Evolutionary conservation across 2,797 vertebrate genomes (phyloP), one percentile per base, ranked within the genome.

Genomic region (Taenioides sp.): DNA sequence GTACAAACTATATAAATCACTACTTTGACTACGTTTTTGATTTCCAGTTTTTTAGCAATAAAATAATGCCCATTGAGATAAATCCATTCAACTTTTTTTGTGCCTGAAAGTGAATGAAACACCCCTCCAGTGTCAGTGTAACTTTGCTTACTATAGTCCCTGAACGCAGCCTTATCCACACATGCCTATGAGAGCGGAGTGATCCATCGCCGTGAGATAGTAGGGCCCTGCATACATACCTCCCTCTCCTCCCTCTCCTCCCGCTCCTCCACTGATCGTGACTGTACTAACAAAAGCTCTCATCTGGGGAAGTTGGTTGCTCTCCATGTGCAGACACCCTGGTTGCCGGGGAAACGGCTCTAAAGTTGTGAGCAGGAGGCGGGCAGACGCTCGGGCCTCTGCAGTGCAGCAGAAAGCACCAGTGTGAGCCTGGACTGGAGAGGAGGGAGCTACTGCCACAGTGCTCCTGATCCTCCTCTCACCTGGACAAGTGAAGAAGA

Each of bases 281-380:
- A 94, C 90, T 92, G 88, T 88, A 92, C 92, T 93, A 89, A 93
- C 91, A 93, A 93, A 93, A 91, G 89, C 88, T 84, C 90, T 92
- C 87, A 91, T 91, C 86, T 92, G 86, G 88, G 88, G 86, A 92
- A 93, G 90, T 93, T 92, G 91, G 89, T 93, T 92, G 90, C 88
- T 85, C 86, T 92, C 83, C 90, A 90, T 93, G 91, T 92, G 90
- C 92, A 93, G 93, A 92, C 92, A 93, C 91, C 92, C 88, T 87
- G 92, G 93, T 94, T 94, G 93, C 93, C 89, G 71, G 88, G 93
- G 93, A 91, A 94, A 94, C 93, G 83, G 84, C 18, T 91, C 86
- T 91, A 91, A 92, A 94, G 93, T 93, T 94, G 92, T 86, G 89
- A 90, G 88, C 88, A 57, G 22, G 54, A 57, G 54, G 54, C 54